Percentiles rank a stretch among this genome's conserved stretches.
Evolutionary conservation across 2,113 vertebrate genomes (phyloP).

Genomic region (Alouatta palliata): DNA sequence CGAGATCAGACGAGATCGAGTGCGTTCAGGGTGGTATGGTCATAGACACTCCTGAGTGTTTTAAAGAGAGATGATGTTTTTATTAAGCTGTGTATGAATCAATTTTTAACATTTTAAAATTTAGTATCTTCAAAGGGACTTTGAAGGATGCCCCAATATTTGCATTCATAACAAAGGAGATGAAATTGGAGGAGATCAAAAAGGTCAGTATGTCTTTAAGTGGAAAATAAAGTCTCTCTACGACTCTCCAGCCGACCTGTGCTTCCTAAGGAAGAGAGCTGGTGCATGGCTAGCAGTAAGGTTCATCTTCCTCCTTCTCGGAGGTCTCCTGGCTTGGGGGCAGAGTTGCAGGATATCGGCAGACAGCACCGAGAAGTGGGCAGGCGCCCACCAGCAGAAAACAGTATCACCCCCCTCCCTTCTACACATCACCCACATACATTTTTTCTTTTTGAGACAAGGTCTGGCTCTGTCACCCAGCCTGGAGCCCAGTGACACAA

Average conservation of each 20-base stretch:
- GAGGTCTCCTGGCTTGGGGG: neutral
- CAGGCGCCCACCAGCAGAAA: fast-evolving
- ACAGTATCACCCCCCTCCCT: neutral
- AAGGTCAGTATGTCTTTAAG: neutral
- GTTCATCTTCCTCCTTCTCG: neutral
- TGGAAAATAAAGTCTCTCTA: neutral
- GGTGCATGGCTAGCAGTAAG: neutral
- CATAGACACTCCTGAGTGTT: neutral
- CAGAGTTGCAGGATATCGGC: neutral
- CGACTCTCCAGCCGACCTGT: neutral
- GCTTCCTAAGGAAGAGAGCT: neutral
- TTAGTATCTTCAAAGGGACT: neutral
- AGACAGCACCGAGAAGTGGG: neutral
- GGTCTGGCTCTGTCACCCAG: no score
- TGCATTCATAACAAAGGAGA: neutral
- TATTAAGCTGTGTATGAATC: neutral
- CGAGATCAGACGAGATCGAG: no score
- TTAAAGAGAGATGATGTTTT: neutral
- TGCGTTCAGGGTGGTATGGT: no score
- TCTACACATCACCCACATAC: neutral
- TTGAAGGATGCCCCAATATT: neutral
- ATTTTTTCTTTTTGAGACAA: neutral
- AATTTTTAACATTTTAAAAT: neutral
- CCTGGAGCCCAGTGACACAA: no score
- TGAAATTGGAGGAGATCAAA: neutral